Evolutionary conservation across 2,797 vertebrate species (phyloP).

Genomic region (Brotula barbata): DNA sequence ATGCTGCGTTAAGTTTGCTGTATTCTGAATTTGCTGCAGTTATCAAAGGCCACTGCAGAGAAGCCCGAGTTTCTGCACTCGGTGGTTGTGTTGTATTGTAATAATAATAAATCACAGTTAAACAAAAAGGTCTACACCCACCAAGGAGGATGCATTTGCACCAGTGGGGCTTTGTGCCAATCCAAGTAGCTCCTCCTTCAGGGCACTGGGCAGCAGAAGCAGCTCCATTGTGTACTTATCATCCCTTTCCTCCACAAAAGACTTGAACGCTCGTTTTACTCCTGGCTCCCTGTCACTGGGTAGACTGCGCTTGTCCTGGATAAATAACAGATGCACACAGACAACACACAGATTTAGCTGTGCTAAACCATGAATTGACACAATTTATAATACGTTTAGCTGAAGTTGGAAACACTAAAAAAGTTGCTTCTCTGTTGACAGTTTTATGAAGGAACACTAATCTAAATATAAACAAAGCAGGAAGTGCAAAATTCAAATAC

Average conservation of each 20-base stretch:
- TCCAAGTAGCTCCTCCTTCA: constrained; percentile 91
- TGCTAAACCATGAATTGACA: background rate
- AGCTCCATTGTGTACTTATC: constrained; percentile 97
- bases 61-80: background rate
- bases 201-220: constrained; percentile 89
- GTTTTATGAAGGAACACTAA: no score
- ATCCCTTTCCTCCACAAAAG: constrained; percentile 92
- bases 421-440: background rate
- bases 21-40: background rate
- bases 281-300: constrained; percentile 82
- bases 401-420: no score
- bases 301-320: constrained; percentile 82
- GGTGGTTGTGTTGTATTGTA: background rate
- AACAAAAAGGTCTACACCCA: constrained; percentile 36
- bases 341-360: background rate
- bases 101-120: background rate
- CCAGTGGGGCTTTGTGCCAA: constrained; percentile 80
- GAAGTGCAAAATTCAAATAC: no score
- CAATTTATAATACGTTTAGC: no score
- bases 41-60: background rate
- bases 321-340: constrained; percentile 17
- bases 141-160: constrained; percentile 52
- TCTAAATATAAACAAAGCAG: no score
- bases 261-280: constrained; percentile 90
- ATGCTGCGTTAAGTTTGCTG: no score